Conservation (phyloP, 2,888 invertebrate genomes). For the Gasteruption jaculator region DNA sequence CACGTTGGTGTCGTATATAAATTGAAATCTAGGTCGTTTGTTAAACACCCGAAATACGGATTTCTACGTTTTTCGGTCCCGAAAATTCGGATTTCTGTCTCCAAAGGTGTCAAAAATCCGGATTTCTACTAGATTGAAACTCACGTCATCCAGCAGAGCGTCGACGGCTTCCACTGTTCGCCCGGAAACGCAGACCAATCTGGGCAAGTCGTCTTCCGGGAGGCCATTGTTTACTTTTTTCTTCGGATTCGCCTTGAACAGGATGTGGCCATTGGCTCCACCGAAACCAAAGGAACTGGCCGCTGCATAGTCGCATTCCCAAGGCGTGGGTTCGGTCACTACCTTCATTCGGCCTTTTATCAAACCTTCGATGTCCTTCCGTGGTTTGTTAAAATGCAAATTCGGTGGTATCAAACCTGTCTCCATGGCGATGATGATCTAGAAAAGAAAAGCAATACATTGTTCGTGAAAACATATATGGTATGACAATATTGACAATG, state of each 20-base stretch:
- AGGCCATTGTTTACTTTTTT: constrained; percentile 61
- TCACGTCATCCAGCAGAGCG: constrained; percentile 61
- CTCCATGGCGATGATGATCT: constrained; percentile 76
- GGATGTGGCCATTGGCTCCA: constrained; percentile 76
- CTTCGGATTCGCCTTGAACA: constrained; percentile 61
- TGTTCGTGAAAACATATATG: too few species aligned
- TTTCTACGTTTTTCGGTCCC: too few species aligned
- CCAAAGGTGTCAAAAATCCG: too few species aligned
- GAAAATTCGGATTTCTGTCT: too few species aligned
- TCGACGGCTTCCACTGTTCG: constrained; percentile 75
- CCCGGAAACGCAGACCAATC: constrained; percentile 72
- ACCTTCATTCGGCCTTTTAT: constrained; percentile 65
- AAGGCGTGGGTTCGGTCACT: constrained; percentile 66
- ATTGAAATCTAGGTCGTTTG: too few species aligned
- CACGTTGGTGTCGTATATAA: too few species aligned
- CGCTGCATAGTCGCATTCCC: constrained; percentile 70
- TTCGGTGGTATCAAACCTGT: constrained; percentile 80
- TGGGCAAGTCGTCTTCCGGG: constrained; percentile 65
- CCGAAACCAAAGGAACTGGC: constrained; percentile 94
- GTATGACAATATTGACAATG: too few species aligned
- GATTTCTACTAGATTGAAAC: too few species aligned
- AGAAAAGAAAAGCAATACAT: not conserved
- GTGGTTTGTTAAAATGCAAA: constrained; percentile 68
- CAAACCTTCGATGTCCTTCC: constrained; percentile 60
- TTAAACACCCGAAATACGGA: too few species aligned